Base-by-base conservation (phyloP, 2,888 invertebrate species). In the Drosophila rellima region DNA sequence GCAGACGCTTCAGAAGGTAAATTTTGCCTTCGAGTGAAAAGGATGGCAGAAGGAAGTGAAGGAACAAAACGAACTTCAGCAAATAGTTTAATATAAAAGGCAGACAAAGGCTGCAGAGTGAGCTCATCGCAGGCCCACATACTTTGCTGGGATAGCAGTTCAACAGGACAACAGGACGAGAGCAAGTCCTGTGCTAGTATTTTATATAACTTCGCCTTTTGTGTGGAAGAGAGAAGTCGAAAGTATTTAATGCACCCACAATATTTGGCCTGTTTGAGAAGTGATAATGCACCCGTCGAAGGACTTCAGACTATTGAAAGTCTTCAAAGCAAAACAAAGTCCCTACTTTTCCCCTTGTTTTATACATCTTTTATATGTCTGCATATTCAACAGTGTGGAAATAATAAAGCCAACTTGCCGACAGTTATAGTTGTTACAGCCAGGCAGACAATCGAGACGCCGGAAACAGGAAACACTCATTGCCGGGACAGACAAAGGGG, bases 321-420 rank as follows among this genome's bases (percentile, higher is more conserved):
- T 79, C 82, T 54, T 84, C 78, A 85, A 85, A 85, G 85, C 78
- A 78, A 67, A 75, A 71, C 80, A 72, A 80, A 72, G 64, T 74
- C 42, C 65, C 40, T 45, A 48, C 65, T 18, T 55, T 44, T 31
- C 33, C 18, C n/a, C 18, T 8, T 2, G 18, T 11, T 37, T 17
- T 7, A 13, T 40, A 13, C 44, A 37, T 5, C 33, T 57, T 78
- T 67, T 76, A 79, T 75, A 35, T 63, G 37, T 42, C 78, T 86
- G 81, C 79, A 85, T 80, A 85, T 82, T 85, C 88, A 85, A 88
- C 88, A 88, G 85, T 77, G 88, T 85, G 82, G 88, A 85, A 88
- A 85, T 85, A 88, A 85, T 85, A 85, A 85, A 85, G 85, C 88
- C 88, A 85, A 88, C 85, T 82, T 85, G 78, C 85, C 81, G 88